Evolutionary conservation across 2,113 vertebrate species (phyloP).

Genomic region (Vidua macroura): DNA sequence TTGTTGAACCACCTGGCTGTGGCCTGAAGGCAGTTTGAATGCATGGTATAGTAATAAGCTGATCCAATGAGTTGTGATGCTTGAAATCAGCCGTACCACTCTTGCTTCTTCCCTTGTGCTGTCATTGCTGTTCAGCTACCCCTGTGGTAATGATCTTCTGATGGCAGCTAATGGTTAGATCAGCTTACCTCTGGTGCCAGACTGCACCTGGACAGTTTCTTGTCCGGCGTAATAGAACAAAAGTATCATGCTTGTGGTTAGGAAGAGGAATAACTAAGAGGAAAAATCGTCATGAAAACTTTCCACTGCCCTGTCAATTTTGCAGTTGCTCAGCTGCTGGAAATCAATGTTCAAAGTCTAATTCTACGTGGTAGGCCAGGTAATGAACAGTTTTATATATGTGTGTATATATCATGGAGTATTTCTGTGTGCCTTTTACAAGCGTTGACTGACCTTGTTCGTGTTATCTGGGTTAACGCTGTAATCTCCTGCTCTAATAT

Average conservation of each 20-base stretch:
- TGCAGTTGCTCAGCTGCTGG: neutral
- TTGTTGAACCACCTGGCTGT: neutral
- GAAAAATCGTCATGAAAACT: neutral
- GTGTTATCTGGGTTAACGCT: constrained; percentile 36
- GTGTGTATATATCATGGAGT: neutral
- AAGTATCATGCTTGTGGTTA: neutral
- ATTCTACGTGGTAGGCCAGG: neutral
- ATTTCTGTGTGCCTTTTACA: constrained; percentile 23
- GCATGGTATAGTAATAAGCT: neutral
- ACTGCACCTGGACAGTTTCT: neutral
- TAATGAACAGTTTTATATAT: neutral
- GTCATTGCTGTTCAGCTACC: neutral
- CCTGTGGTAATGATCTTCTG: neutral
- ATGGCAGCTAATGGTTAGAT: neutral
- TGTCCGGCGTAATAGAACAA: neutral
- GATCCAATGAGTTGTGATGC: constrained; percentile 12
- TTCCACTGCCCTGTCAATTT: neutral
- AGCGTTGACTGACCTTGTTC: constrained; percentile 42
- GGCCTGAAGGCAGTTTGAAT: constrained; percentile 13
- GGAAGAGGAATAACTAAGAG: neutral
- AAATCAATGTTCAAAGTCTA: constrained; percentile 26
- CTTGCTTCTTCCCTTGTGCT: neutral
- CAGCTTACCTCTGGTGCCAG: neutral
- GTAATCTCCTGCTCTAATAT: constrained; percentile 23
- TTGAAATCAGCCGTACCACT: neutral